A percentile compares a stretch with the other conserved stretches of the same genome.
phyloP scores from a whole-genome alignment of 2,113 vertebrate genomes.

The Ictidomys tridecemlineatus region DNA sequence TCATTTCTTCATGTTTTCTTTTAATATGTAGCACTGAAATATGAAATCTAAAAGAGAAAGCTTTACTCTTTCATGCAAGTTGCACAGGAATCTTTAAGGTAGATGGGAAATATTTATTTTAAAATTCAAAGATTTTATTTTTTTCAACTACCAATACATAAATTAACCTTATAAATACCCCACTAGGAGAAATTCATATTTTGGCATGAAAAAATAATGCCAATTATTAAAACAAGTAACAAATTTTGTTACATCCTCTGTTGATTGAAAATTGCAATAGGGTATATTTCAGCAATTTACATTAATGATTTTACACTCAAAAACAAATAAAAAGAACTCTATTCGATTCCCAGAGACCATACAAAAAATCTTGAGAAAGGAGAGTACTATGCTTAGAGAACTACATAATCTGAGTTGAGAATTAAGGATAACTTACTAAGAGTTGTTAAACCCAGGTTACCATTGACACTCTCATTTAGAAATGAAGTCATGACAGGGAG shows the following conservation, averaged over 20 bases:
- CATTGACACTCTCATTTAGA: not conserved
- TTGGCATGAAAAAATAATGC: not conserved
- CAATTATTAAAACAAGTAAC: not conserved
- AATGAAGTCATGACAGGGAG: not conserved
- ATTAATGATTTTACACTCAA: not conserved
- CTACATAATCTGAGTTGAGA: not conserved
- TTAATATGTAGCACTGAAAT: conserved; percentile 67
- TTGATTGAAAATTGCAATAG: not conserved
- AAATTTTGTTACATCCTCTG: not conserved
- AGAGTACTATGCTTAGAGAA: not conserved
- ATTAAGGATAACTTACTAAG: not conserved
- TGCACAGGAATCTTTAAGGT: conserved; percentile 70
- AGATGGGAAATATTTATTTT: conserved; percentile 52
- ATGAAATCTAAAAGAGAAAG: not conserved
- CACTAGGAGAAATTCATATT: not conserved
- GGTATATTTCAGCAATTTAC: conserved; percentile 25
- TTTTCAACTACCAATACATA: not conserved
- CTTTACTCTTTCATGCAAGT: conserved; percentile 56
- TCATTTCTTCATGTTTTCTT: conserved; percentile 43
- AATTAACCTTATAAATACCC: not conserved
- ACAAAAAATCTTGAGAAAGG: not conserved
- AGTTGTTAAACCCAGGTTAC: not conserved
- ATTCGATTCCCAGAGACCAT: not conserved
- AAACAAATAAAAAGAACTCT: not conserved
- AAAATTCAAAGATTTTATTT: not conserved